These are phyloP conservation scores for Harpegnathos saltator DNA, from an alignment of 1,140 invertebrate genomes.

Conservation along the genomic window DNA sequence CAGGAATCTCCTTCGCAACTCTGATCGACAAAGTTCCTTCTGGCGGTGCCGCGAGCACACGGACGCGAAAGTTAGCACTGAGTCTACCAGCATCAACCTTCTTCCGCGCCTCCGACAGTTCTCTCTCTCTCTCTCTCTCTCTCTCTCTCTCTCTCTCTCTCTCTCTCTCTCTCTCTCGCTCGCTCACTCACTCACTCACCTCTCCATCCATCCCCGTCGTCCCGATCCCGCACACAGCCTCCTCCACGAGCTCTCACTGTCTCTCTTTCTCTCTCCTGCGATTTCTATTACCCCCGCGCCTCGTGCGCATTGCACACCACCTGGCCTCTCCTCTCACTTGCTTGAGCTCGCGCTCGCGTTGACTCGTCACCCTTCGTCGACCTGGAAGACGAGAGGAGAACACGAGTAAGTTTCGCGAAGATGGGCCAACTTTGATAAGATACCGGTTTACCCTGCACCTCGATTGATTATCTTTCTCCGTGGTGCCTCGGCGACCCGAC, in stretches of 20 bases:
- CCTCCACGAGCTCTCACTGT: neutral
- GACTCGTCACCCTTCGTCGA: neutral
- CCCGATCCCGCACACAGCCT: too few relatives aligned
- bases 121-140: neutral
- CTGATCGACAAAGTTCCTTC: constrained; percentile 83
- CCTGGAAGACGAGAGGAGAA: constrained; percentile 30
- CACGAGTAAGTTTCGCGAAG: constrained; percentile 78
- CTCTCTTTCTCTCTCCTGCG: constrained; percentile 12
- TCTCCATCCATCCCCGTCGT: neutral
- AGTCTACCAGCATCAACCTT: constrained; percentile 43
- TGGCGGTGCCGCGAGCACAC: constrained; percentile 69
- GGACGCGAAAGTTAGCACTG: constrained; percentile 68
- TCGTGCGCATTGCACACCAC: neutral
- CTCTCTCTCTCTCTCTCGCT: neutral
- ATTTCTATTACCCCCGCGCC: neutral
- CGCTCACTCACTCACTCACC: constrained; percentile 30
- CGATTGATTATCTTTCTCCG: constrained; percentile 84
- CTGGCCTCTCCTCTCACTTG: neutral
- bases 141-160: neutral
- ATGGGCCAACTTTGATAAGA: constrained; percentile 85
- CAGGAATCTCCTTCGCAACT: constrained; percentile 75
- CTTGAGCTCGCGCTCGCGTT: constrained; percentile 2
- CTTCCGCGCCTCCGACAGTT: neutral
- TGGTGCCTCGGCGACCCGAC: constrained; percentile 41
- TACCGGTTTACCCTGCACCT: constrained; percentile 82